Conservation (phyloP, 2,888 invertebrate genomes). For the Cosmopolites sordidus region DNA sequence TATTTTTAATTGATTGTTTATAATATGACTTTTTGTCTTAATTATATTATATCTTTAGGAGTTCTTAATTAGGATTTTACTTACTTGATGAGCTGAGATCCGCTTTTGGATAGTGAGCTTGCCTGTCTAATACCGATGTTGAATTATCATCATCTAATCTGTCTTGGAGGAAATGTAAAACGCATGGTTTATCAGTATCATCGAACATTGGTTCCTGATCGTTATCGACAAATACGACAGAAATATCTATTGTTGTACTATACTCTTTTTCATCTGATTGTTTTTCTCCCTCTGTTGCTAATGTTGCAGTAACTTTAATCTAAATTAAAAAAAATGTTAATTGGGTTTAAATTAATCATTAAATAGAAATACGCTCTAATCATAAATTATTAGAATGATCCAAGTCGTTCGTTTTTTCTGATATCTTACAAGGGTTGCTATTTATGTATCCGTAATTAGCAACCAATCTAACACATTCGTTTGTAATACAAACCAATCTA, state of each 20-base stretch:
- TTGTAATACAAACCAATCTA: too few species aligned
- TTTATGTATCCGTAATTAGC: too few species aligned
- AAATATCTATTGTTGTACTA: constrained; percentile 15
- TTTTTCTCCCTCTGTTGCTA: constrained; percentile 14
- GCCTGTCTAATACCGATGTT: constrained; percentile 2
- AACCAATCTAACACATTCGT: too few species aligned
- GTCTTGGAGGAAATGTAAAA: constrained; percentile 20
- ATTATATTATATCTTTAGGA: too few species aligned
- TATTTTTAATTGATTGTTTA: too few species aligned
- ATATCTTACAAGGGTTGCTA: too few species aligned
- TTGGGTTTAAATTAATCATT: too few species aligned
- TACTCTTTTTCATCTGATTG: constrained; percentile 23
- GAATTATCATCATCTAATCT: not conserved
- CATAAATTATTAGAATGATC: too few species aligned
- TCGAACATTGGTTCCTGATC: constrained; percentile 28
- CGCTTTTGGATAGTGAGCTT: constrained; percentile 14
- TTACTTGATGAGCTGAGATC: constrained; percentile 4
- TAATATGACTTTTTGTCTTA: too few species aligned
- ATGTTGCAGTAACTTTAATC: constrained; percentile 25
- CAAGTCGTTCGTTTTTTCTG: too few species aligned
- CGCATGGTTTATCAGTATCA: constrained; percentile 12
- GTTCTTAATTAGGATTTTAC: too few species aligned
- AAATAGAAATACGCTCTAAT: too few species aligned
- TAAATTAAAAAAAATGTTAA: constrained; percentile 16
- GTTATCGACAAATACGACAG: constrained; percentile 27